Evolutionary conservation across 2,113 vertebrate species (phyloP).

Genomic region (Hemibagrus wyckioides): DNA sequence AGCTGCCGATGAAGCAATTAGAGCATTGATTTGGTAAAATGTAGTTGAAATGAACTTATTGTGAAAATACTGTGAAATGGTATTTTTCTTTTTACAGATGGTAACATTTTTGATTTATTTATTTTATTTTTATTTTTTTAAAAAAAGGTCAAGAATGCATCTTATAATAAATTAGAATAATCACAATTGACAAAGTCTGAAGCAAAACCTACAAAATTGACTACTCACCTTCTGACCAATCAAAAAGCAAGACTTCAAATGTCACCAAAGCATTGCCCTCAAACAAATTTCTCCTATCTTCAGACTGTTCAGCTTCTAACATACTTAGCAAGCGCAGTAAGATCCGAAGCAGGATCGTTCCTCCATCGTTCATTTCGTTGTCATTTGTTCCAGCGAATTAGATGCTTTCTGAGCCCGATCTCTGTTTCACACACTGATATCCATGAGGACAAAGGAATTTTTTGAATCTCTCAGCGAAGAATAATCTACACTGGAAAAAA

Average conservation of each 20-base stretch:
- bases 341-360: background rate
- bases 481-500: background rate
- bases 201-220: background rate
- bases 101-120: too few species aligned
- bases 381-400: background rate
- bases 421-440: background rate
- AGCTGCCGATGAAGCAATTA: background rate
- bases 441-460: background rate
- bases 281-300: background rate
- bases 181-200: background rate
- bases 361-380: background rate
- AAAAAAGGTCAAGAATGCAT: too few species aligned
- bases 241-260: too few species aligned
- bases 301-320: background rate
- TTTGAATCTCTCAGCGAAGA: background rate
- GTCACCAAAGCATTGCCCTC: too few species aligned
- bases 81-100: too few species aligned
- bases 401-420: background rate
- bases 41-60: background rate
- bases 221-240: too few species aligned
- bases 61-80: too few species aligned
- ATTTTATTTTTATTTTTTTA: too few species aligned
- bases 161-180: background rate
- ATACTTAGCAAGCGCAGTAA: background rate
- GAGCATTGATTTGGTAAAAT: background rate